Conservation (phyloP, 2,888 invertebrate genomes). For the Apodemia zela region DNA sequence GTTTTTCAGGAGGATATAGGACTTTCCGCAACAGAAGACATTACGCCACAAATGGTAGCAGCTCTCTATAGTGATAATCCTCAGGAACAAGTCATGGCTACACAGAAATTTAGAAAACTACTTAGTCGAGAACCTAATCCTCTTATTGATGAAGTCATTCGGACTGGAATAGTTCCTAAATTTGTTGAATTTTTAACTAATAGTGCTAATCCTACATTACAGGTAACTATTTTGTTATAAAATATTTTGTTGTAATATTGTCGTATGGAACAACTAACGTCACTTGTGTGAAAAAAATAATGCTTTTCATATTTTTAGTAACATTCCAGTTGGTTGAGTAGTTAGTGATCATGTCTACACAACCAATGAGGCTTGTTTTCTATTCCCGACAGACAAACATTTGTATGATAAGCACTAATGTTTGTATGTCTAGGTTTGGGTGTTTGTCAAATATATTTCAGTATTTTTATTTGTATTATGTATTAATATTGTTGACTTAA, state of each 20-base stretch:
- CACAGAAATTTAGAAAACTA: conserved; percentile 95
- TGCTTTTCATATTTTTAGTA: too few relatives aligned
- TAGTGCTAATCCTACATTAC: conserved; percentile 90
- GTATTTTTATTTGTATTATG: too few relatives aligned
- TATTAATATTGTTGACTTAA: too few relatives aligned
- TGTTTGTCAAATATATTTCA: too few relatives aligned
- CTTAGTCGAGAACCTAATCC: conserved; percentile 97
- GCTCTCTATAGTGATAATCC: conserved; percentile 88
- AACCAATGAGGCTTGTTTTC: too few relatives aligned
- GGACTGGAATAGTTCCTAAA: conserved; percentile 95
- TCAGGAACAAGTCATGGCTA: conserved; percentile 90
- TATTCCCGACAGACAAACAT: too few relatives aligned
- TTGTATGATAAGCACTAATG: too few relatives aligned
- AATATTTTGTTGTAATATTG: conserved; percentile 14
- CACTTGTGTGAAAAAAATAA: too few relatives aligned
- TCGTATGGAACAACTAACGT: background rate
- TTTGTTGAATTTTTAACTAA: conserved; percentile 95
- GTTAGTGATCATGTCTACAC: too few relatives aligned
- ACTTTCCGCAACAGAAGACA: conserved; percentile 70
- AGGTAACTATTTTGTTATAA: conserved; percentile 76
- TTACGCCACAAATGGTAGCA: conserved; percentile 91
- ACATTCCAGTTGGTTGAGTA: too few relatives aligned
- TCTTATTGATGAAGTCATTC: conserved; percentile 97
- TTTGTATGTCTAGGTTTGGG: too few relatives aligned
- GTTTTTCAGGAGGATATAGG: conserved; percentile 67